Evolutionary conservation across 2,888 invertebrate species (phyloP).

Genomic region (Tolmerus cingulatus): DNA sequence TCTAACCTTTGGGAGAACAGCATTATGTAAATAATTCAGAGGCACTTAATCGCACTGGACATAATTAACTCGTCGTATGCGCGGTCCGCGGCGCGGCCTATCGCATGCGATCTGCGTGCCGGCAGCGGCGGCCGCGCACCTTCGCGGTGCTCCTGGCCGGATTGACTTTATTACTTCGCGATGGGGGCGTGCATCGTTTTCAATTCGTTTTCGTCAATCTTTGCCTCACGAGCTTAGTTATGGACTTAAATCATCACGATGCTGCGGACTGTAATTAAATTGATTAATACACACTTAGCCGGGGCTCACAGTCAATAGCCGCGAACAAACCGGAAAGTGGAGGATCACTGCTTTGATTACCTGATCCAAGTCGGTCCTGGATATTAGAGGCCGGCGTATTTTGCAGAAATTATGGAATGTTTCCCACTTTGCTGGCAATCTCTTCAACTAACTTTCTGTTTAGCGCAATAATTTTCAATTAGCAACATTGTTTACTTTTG

Average conservation of each 20-base stretch:
- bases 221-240: neutral
- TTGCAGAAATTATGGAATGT: neutral
- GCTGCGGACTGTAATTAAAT: constrained; percentile 14
- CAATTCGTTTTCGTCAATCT: constrained; percentile 37
- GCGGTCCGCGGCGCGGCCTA: neutral
- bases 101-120: constrained; percentile 3
- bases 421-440: neutral
- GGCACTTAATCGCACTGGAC: constrained; percentile 32
- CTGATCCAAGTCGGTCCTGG: neutral
- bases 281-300: constrained; percentile 21
- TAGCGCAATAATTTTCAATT: neutral
- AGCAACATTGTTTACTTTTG: neutral
- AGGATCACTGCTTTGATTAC: neutral
- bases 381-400: neutral
- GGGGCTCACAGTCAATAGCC: neutral
- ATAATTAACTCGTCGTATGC: constrained; percentile 36
- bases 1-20: constrained; percentile 30
- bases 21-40: constrained; percentile 36
- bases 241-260: constrained; percentile 15
- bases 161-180: constrained; percentile 14
- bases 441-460: neutral
- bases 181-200: constrained; percentile 34
- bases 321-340: neutral
- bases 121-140: neutral
- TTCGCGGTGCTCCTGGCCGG: neutral